Base-by-base conservation (phyloP, 2,113 vertebrate genomes). In the Oreochromis spilurus region DNA sequence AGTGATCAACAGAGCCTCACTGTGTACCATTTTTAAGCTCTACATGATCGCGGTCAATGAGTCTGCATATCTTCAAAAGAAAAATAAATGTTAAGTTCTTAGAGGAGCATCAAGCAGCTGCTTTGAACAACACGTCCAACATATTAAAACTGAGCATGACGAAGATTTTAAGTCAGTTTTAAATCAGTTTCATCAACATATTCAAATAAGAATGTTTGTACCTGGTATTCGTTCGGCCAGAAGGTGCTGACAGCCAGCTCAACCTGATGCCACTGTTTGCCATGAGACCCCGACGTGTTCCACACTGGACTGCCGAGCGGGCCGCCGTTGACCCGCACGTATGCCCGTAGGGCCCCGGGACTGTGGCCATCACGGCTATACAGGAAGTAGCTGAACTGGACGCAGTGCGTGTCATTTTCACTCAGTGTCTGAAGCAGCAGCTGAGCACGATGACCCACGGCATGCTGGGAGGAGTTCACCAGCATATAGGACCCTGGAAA, bases 211-310 rank as follows among this genome's bases (percentile, higher is more conserved):
- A 31, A 40, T 29, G 79, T 31, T 26, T 70, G 58, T 88, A 99
- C 99, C 98, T 99, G 99, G 90, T 99, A 99, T 88, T 99, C 98
- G 2, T 96, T 99, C 89, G 99, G 99, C 98, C 98, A 99, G 95
- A 99, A 99, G 87, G 98, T 98, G 95, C 98, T 99, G 95, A 99
- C 98, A 0, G 98, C 98, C 93, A 99, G 91, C 94, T 99, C 98
- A 0, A 98, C 98, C 93, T 98, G 98, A 93, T 98, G 97, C 99
- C 99, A 99, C 94, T 98, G 98, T 16, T 94, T 97, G 52, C 97
- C 97, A 0, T 97, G 98, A 5, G 98, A 97, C 40, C 97, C 97
- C 0, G 97, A 97, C 3, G 96, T 90, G 7, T 98, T 98, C 99
- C 99, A 99, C 45, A 98, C 98, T 0, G 98, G 96, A 4, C 96